Percentiles rank a stretch among this genome's conserved stretches.
Conservation (phyloP, 2,113 vertebrate species). For the Guaruba guarouba region DNA sequence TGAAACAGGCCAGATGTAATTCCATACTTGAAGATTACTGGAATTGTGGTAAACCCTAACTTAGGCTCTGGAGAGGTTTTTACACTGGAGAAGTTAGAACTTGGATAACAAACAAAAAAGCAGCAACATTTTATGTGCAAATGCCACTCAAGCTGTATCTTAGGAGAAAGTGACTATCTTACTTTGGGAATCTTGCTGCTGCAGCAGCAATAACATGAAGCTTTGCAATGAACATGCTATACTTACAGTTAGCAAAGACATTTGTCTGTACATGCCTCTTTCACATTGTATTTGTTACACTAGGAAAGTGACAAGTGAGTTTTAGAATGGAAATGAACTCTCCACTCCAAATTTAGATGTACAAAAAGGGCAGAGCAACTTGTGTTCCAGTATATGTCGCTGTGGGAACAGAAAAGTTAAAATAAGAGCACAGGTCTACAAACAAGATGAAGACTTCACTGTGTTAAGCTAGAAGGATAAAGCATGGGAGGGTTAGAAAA, state of each 20-base stretch:
- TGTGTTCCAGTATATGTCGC: slow-evolving; percentile 20
- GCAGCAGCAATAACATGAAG: slow-evolving; percentile 44
- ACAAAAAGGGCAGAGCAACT: slow-evolving; percentile 4
- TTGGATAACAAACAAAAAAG: not conserved
- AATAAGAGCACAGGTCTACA: slow-evolving; percentile 13
- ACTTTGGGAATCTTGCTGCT: slow-evolving; percentile 25
- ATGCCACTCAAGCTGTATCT: slow-evolving; percentile 39
- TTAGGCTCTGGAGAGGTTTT: slow-evolving; percentile 60
- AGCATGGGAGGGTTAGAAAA: not conserved
- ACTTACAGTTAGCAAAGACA: slow-evolving; percentile 44
- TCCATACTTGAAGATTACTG: slow-evolving; percentile 37
- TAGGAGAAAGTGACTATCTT: slow-evolving; percentile 21
- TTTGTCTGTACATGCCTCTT: slow-evolving; percentile 54
- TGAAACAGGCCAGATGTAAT: slow-evolving; percentile 55
- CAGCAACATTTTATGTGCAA: slow-evolving; percentile 47
- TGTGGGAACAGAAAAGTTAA: slow-evolving; percentile 29
- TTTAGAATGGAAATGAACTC: slow-evolving; percentile 25
- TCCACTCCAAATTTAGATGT: slow-evolving; percentile 21
- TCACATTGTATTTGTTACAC: slow-evolving; percentile 27
- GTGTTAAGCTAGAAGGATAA: not conserved
- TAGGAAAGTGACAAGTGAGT: slow-evolving; percentile 19
- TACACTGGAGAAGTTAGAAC: slow-evolving; percentile 18
- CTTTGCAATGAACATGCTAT: slow-evolving; percentile 40
- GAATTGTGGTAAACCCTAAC: slow-evolving; percentile 51
- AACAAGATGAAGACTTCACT: slow-evolving; percentile 25